Evolutionary conservation across 2,888 invertebrate species (phyloP).

Genomic region (Eubasilissa splendida): DNA sequence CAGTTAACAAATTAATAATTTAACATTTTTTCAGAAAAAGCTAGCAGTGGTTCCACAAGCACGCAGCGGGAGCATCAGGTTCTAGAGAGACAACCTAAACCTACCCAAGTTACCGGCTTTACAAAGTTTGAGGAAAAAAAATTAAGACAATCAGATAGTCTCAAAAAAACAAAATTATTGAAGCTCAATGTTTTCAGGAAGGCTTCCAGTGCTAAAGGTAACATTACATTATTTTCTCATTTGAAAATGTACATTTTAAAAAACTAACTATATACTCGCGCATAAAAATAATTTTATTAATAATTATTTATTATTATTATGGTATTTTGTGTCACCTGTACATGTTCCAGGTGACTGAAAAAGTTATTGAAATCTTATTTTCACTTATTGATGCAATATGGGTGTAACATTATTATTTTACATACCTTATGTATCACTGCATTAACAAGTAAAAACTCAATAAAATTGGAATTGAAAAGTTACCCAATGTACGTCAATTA

Average conservation of each 20-base stretch:
- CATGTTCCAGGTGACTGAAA: too few species aligned
- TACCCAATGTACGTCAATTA: too few species aligned
- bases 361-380: too few species aligned
- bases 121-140: constrained; percentile 91
- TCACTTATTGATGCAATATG: too few species aligned
- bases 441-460: too few species aligned
- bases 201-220: constrained; percentile 76
- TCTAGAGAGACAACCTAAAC: constrained; percentile 62
- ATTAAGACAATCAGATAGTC: constrained; percentile 79
- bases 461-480: too few species aligned
- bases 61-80: constrained; percentile 52
- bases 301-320: too few species aligned
- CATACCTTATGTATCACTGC: too few species aligned
- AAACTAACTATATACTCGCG: not conserved
- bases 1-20: too few species aligned
- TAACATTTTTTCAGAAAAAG: constrained; percentile 63
- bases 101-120: constrained; percentile 75
- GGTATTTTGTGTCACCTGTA: too few species aligned
- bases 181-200: constrained; percentile 85
- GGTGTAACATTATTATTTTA: too few species aligned
- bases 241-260: not conserved
- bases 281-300: not conserved
- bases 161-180: constrained; percentile 83
- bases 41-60: constrained; percentile 58
- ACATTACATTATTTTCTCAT: not conserved